Conservation (phyloP, 1,140 invertebrate genomes). For the Chironomus striatipennis region DNA sequence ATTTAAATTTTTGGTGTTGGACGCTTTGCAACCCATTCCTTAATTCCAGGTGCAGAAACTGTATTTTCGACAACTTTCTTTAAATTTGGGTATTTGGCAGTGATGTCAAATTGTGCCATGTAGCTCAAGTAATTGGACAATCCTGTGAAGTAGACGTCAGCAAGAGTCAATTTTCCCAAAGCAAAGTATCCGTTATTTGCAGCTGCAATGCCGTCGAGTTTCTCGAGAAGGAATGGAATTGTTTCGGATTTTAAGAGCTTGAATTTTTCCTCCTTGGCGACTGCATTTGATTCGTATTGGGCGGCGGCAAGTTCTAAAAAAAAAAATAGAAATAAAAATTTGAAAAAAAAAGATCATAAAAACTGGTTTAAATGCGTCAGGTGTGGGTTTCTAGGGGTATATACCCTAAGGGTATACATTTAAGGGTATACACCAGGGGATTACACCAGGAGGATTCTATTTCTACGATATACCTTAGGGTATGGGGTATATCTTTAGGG, state of each 20-base stretch:
- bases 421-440: too few species aligned
- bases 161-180: constrained; percentile 52
- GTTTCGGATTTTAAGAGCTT: constrained; percentile 42
- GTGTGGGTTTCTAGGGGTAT: too few species aligned
- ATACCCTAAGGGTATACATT: too few species aligned
- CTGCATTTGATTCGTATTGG: constrained; percentile 43
- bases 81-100: constrained; percentile 49
- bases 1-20: constrained; percentile 34
- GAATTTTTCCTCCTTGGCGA: constrained; percentile 42
- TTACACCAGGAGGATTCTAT: too few species aligned
- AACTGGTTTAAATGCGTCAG: too few species aligned
- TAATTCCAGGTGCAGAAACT: constrained; percentile 47
- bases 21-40: constrained; percentile 54
- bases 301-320: constrained; percentile 44
- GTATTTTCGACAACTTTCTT: constrained; percentile 47
- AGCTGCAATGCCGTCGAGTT: constrained; percentile 47
- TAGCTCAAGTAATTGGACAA: constrained; percentile 52
- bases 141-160: constrained; percentile 53
- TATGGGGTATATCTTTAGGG: too few species aligned
- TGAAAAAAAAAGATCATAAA: too few species aligned
- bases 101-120: constrained; percentile 46
- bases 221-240: constrained; percentile 49
- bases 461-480: too few species aligned
- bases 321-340: too few species aligned
- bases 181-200: constrained; percentile 49